These are phyloP conservation scores for Embidobia sp. DNA, from an alignment of 2,888 invertebrate genomes.

Conservation along the genomic window DNA sequence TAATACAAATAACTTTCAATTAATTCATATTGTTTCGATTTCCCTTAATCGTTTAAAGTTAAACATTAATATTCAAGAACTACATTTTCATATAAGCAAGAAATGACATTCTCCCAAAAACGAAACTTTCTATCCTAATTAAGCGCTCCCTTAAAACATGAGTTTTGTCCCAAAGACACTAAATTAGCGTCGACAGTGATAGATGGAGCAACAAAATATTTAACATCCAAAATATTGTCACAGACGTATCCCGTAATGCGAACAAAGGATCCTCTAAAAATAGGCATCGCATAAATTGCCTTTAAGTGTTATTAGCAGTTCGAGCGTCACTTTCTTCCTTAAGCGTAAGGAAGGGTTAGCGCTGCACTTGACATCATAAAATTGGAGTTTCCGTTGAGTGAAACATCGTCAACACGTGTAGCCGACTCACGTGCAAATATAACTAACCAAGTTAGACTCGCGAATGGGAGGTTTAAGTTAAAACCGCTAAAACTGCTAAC, in stretches of 20 bases:
- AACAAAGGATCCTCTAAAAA: constrained; percentile 41
- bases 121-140: too few species aligned
- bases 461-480: constrained; percentile 39
- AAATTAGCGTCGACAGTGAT: too few species aligned
- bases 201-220: background rate
- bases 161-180: too few species aligned
- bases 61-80: too few species aligned
- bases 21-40: too few species aligned
- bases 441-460: constrained; percentile 38
- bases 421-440: constrained; percentile 32
- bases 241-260: background rate
- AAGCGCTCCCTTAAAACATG: too few species aligned
- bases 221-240: background rate
- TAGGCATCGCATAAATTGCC: constrained; percentile 48
- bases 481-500: constrained; percentile 49
- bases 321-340: constrained; percentile 35
- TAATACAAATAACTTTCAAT: too few species aligned
- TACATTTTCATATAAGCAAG: too few species aligned
- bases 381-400: constrained; percentile 38
- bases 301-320: constrained; percentile 52
- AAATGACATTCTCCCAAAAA: too few species aligned
- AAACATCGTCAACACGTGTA: constrained; percentile 39
- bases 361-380: constrained; percentile 54
- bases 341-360: constrained; percentile 30
- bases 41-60: too few species aligned